phyloP scores from a whole-genome alignment of 2,113 vertebrate species.

The Amazona guildingii region DNA sequence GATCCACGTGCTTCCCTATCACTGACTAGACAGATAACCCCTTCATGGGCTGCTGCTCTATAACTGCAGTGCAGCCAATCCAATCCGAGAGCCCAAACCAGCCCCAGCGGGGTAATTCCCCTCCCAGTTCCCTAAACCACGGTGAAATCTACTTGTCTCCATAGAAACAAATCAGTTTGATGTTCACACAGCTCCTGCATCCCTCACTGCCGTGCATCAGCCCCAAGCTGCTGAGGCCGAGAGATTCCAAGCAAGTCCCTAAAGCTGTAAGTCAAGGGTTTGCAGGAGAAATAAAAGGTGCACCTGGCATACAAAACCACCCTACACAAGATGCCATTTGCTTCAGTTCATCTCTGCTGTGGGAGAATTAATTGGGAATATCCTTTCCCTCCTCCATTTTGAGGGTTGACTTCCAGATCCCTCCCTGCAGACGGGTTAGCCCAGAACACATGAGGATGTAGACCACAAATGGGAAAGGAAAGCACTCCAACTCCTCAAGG shows the following conservation, averaged over 20 bases:
- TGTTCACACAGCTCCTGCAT: slow-evolving; percentile 37
- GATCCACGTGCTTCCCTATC: background rate
- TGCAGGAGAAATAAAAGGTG: background rate
- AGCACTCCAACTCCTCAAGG: background rate
- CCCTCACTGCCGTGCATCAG: slow-evolving; percentile 24
- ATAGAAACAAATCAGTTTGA: slow-evolving; percentile 70
- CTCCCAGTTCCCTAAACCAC: slow-evolving; percentile 26
- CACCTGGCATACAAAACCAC: background rate
- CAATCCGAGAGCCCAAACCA: background rate
- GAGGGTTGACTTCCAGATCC: background rate
- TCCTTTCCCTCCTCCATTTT: slow-evolving; percentile 25
- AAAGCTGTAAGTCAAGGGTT: background rate
- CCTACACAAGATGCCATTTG: background rate
- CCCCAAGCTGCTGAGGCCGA: background rate
- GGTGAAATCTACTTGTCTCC: slow-evolving; percentile 67
- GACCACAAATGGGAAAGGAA: background rate
- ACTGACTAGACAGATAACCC: background rate
- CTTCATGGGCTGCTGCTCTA: slow-evolving; percentile 13
- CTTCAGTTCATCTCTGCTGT: background rate
- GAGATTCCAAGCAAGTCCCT: background rate
- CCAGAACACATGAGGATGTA: background rate
- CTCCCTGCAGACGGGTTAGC: slow-evolving; percentile 38
- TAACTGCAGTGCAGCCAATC: slow-evolving; percentile 21
- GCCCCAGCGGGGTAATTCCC: slow-evolving; percentile 18
- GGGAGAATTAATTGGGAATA: slow-evolving; percentile 35